Evolutionary conservation across 2,113 vertebrate genomes (phyloP), one percentile per base, ranked within the genome.

Genomic region (Gymnorhina tibicen): DNA sequence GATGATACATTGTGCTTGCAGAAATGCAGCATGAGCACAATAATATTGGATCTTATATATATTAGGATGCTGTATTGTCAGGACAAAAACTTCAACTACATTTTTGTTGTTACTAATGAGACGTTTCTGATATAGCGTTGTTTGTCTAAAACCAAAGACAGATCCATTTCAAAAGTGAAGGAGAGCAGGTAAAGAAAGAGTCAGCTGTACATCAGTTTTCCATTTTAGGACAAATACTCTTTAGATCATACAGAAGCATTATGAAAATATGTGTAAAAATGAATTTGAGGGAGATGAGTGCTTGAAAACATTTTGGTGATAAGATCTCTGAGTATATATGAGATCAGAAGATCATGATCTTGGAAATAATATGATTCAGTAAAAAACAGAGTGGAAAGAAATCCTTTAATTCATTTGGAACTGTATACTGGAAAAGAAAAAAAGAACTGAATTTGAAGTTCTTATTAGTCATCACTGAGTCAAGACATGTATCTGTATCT

Each of bases 101-200:
- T 85, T 39, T 46, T 81, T 83, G 30, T 87, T 95, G 93, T 77
- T 92, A 93, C 60, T 89, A 91, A 76, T 83, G 59, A 96, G 56
- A 46, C 27, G 35, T 63, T 95, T 95, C 75, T 70, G 49, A 96
- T 80, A 59, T 8, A 73, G 11, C 37, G 24, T 62, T 91, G 28
- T 87, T 94, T 76, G 68, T 79, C 92, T 94, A 75, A 96, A 97
- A 89, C 21, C 7, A 20, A 92, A n/a, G 49, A 50, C 13, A 96
- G 58, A 84, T 92, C 58, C 37, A 66, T 93, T 97, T 68, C n/a
- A 50, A 46, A 90, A 88, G 39, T 33, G 87, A 94, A 59, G 62
- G 30, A 56, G 37, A 91, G 23, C 26, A 82, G 35, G 52, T 59
- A 96, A 93, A 74, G 22, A 33, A 94, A 70, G 16, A 59, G 26